Evolutionary conservation across 2,797 vertebrate genomes (phyloP), one percentile per base, ranked within the genome.

Genomic region (Clarias pachynema): DNA sequence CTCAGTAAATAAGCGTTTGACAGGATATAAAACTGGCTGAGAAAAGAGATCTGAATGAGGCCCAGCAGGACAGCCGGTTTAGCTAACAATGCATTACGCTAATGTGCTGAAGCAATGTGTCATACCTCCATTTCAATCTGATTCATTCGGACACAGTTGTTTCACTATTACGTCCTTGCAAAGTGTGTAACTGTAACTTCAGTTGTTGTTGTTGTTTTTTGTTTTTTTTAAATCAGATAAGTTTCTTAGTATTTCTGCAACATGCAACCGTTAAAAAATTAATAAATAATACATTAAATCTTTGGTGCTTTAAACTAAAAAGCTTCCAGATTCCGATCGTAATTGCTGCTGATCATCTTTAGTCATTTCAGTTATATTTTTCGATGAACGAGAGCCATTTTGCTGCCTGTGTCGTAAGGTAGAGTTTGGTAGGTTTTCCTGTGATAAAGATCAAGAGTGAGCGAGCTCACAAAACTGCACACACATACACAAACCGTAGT

Each of bases 361-460:
- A 16, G 12, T 53, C 16, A 75, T 9, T 66, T 18, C 2, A 5
- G 15, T 44, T 44, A 44, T 2, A 40, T 34, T 26, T 77, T 22
- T 5, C 4, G 3, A 14, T 59, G 74, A 59, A 77, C 10, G 53
- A 59, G 53, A 7, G 59, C 3, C 8, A 4, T 24, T 81, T 81
- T 31, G 40, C 37, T 80, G 24, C 24, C 14, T 16, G 24, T 57
- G 24, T 63, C 12, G 3, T 22, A 14, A 29, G 49, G 26, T 26
- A 70, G 3, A 15, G 1, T 53, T 29, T 79, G 65, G 1, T n/a
- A 53, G 68, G 78, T 20, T 73, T 81, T 81, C 84, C 77, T 79
- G 31, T 63, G 59, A 85, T 81, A 74, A 56, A 65, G 68, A 85
- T 85, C 65, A 62, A 70, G 24, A 73, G 14, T 53, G 24, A 73